Base-by-base conservation (phyloP, 2,113 vertebrate genomes). In the Polypterus bichir region DNA sequence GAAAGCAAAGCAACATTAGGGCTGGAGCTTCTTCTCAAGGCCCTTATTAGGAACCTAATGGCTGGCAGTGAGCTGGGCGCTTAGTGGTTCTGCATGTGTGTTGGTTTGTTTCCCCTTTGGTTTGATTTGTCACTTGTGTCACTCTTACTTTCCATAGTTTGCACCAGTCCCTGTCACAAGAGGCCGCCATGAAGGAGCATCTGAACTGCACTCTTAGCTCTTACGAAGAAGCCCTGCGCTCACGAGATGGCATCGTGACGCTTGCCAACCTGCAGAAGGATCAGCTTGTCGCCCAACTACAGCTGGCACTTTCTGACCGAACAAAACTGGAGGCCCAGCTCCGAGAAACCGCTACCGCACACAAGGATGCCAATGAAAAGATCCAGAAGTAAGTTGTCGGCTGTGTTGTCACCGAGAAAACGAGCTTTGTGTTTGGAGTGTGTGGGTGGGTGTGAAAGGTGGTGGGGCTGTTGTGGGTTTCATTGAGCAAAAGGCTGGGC, bases 341-440 rank as follows among this genome's bases (percentile, higher is more conserved):
- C n/a, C 81, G 76, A 54, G 73, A 52, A n/a, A 74, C 85, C 4
- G 47, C 76, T 47, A 79, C 84, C 61, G 72, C 76, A 68, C 84
- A 73, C 3, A 80, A 11, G 9, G 85, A 83, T 44, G 82, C 86
- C 70, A 81, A 55, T 45, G 85, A 90, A 60, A 89, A 84, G 71
- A 77, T 85, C 69, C 86, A 86, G 57, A 89, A 84, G 91, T 93
- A 79, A 88, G 89, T 88, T 55, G 3, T 45, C 47, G 5, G 3
- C 47, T 57, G 11, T 59, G 27, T 45, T 44, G n/a, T n/a, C n/a
- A n/a, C n/a, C n/a, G n/a, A n/a, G n/a, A n/a, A n/a, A n/a, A n/a
- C n/a, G n/a, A 4, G 4, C 6, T n/a, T n/a, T n/a, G n/a, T n/a
- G 27, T 27, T 27, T 27, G 27, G 27, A 27, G 27, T 27, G 27